A percentile compares a stretch with the other conserved stretches of the same genome.
These are phyloP conservation scores for Suricata suricatta DNA, from an alignment of 2,113 vertebrate genomes.

Conservation along the genomic window DNA sequence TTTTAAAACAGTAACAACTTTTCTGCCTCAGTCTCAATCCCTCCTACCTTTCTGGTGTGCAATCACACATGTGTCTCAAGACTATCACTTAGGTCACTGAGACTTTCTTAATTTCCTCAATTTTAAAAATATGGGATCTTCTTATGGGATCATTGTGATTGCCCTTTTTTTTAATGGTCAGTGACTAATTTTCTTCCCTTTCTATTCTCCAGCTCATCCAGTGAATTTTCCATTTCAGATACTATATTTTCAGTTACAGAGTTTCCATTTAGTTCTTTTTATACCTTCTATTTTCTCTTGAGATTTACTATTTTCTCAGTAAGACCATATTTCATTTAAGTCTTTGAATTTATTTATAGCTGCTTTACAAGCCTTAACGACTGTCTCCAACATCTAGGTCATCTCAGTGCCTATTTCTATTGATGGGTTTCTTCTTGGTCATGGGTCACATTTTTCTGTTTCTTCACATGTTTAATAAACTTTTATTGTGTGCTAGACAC, in stretches of 20 bases:
- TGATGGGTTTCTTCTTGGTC: not conserved
- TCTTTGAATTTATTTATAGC: slow-evolving; percentile 18
- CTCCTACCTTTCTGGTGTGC: not conserved
- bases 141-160: not conserved
- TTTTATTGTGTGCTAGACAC: not conserved
- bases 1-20: not conserved
- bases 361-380: not conserved
- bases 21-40: not conserved
- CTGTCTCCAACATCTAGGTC: not conserved
- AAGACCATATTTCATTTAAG: not conserved
- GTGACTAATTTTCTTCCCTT: not conserved
- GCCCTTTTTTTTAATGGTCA: not conserved
- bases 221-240: slow-evolving; percentile 10
- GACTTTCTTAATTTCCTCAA: not conserved
- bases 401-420: not conserved
- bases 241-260: not conserved
- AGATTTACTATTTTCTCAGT: not conserved
- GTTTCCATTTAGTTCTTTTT: not conserved
- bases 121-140: not conserved
- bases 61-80: not conserved
- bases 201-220: not conserved
- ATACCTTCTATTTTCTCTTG: not conserved
- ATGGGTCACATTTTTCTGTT: not conserved
- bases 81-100: not conserved
- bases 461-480: not conserved